Evolutionary conservation across 2,888 invertebrate species (phyloP).

Genomic region (Anaspis maculata): DNA sequence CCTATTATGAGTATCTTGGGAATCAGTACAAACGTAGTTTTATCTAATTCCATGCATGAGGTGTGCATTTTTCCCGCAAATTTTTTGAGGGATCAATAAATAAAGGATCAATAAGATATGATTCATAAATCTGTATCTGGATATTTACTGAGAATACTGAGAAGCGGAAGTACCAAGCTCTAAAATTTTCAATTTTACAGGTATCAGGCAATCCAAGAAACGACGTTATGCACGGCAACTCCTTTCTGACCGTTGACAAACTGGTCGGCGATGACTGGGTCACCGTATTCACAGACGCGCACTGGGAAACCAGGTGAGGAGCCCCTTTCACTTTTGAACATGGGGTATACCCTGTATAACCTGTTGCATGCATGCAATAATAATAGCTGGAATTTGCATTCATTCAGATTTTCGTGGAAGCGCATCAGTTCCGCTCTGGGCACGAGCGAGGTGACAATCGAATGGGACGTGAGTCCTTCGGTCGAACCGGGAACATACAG

Average conservation of each 20-base stretch:
- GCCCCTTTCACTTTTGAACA: no score
- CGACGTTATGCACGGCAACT: conserved; percentile 63
- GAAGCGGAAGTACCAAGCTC: not conserved
- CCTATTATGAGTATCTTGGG: no score
- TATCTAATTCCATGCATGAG: no score
- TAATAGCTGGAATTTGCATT: not conserved
- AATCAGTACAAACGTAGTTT: no score
- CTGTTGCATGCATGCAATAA: no score
- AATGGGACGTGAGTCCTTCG: conserved; percentile 68
- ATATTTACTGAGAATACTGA: no score
- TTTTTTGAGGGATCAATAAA: no score
- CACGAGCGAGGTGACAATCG: conserved; percentile 67
- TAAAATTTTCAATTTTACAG: conserved; percentile 35
- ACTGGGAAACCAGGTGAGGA: conserved; percentile 79
- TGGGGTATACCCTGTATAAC: no score
- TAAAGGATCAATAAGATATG: no score
- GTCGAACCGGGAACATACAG: conserved; percentile 69
- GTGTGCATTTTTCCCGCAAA: no score
- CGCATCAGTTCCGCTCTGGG: conserved; percentile 65
- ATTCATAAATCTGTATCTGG: no score
- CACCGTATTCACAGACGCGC: conserved; percentile 69
- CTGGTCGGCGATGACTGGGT: conserved; percentile 58
- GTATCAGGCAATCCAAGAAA: conserved; percentile 76
- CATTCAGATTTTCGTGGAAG: conserved; percentile 70
- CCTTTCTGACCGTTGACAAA: conserved; percentile 64